Conservation (phyloP, 2,888 invertebrate species). For the Nomada fucata region DNA sequence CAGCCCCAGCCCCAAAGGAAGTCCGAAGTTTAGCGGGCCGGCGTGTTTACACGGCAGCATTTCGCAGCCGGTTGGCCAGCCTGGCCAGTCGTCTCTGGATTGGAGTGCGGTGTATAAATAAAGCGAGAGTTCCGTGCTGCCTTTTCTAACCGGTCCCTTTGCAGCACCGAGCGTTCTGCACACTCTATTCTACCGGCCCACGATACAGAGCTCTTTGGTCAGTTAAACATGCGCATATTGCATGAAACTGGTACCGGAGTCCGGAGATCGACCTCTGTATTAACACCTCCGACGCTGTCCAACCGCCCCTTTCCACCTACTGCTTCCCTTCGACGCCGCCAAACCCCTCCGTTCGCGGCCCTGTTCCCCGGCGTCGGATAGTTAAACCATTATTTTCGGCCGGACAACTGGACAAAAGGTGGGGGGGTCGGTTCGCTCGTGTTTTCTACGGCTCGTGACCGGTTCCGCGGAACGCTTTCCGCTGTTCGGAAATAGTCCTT, state of each 20-base stretch:
- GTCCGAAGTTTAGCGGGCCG: conserved; percentile 63
- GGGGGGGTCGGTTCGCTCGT: conserved; percentile 42
- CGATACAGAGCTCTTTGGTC: conserved; percentile 81
- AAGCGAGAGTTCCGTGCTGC: conserved; percentile 61
- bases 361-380: conserved; percentile 72
- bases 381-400: conserved; percentile 79
- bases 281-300: conserved; percentile 80
- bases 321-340: conserved; percentile 27
- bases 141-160: conserved; percentile 56
- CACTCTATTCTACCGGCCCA: conserved; percentile 69
- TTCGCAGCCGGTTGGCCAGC: conserved; percentile 58
- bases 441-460: conserved; percentile 51
- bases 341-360: conserved; percentile 21
- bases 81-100: conserved; percentile 62
- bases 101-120: conserved; percentile 74
- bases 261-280: conserved; percentile 83
- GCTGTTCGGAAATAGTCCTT: conserved; percentile 26
- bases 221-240: conserved; percentile 84
- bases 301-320: conserved; percentile 37
- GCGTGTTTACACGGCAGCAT: conserved; percentile 66
- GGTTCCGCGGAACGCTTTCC: conserved; percentile 33
- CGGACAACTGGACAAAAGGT: conserved; percentile 76
- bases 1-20: conserved; percentile 38
- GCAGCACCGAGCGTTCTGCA: conserved; percentile 63
- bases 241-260: conserved; percentile 83